Evolutionary conservation across 1,140 invertebrate genomes (phyloP).

Genomic region (Drepana arcuata): DNA sequence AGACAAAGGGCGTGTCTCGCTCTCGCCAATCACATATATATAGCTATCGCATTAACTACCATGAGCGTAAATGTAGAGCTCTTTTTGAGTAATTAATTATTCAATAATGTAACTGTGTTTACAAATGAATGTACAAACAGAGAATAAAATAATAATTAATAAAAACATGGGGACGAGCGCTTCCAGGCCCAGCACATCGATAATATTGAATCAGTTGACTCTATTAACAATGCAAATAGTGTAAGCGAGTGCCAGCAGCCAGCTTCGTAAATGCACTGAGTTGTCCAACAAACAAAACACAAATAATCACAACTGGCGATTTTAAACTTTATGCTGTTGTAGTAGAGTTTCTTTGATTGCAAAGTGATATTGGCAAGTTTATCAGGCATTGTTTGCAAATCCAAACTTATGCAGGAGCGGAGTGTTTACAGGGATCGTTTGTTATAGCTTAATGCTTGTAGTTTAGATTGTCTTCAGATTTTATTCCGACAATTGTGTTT

Average conservation of each 20-base stretch:
- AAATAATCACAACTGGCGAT: background rate
- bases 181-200: no score
- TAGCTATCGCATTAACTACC: no score
- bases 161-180: no score
- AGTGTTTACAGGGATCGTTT: constrained; percentile 52
- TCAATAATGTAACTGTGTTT: no score
- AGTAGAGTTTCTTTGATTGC: constrained; percentile 5
- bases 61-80: no score
- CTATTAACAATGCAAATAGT: constrained; percentile 56
- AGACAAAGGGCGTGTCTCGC: no score
- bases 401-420: constrained; percentile 46
- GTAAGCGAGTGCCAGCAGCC: constrained; percentile 27
- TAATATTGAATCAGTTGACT: constrained; percentile 52
- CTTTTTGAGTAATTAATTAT: no score
- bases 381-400: constrained; percentile 44
- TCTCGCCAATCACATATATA: no score
- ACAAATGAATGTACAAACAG: no score
- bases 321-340: background rate
- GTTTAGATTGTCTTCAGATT: constrained; percentile 47
- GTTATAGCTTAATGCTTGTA: constrained; percentile 49
- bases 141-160: no score
- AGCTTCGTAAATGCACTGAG: constrained; percentile 44
- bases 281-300: constrained; percentile 19
- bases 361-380: constrained; percentile 23
- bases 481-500: no score